Conservation (phyloP, 35 echinoderm and acorn worm species). For the Apostichopus japonicus region DNA sequence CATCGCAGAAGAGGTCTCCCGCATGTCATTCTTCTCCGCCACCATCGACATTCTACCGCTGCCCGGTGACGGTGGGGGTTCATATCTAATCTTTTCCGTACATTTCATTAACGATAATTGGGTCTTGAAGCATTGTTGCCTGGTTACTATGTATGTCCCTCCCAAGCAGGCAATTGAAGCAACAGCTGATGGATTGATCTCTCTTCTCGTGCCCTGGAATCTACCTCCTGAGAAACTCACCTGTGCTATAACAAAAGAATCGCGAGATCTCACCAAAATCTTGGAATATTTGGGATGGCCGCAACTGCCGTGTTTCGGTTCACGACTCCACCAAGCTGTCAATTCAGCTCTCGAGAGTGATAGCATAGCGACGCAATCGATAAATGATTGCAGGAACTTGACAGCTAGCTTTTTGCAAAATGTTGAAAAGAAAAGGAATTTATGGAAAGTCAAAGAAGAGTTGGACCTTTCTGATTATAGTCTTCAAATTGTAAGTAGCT, state of each 20-base stretch:
- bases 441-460: slow-evolving; percentile 36
- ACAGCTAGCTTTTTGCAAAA: slow-evolving; percentile 23
- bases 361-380: not conserved
- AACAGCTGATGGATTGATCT: slow-evolving; percentile 18
- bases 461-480: slow-evolving; percentile 10
- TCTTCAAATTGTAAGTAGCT: slow-evolving; percentile 36
- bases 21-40: slow-evolving; percentile 44
- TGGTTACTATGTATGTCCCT: slow-evolving; percentile 29
- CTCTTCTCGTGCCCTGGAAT: slow-evolving; percentile 41
- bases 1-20: slow-evolving; percentile 4
- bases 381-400: slow-evolving; percentile 14
- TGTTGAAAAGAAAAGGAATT: slow-evolving; percentile 20
- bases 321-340: slow-evolving; percentile 28
- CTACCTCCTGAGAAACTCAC: slow-evolving; percentile 34
- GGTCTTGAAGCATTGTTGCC: slow-evolving; percentile 26
- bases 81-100: slow-evolving; percentile 40
- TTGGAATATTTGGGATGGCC: slow-evolving; percentile 40
- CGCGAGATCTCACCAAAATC: not conserved
- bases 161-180: slow-evolving; percentile 6
- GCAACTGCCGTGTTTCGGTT: slow-evolving; percentile 40
- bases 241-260: slow-evolving; percentile 18
- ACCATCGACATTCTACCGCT: not conserved
- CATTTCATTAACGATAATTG: slow-evolving; percentile 50
- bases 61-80: not conserved
- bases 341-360: not conserved